Conservation (phyloP, 2,888 invertebrate species). For the Heliothis peltigera region DNA sequence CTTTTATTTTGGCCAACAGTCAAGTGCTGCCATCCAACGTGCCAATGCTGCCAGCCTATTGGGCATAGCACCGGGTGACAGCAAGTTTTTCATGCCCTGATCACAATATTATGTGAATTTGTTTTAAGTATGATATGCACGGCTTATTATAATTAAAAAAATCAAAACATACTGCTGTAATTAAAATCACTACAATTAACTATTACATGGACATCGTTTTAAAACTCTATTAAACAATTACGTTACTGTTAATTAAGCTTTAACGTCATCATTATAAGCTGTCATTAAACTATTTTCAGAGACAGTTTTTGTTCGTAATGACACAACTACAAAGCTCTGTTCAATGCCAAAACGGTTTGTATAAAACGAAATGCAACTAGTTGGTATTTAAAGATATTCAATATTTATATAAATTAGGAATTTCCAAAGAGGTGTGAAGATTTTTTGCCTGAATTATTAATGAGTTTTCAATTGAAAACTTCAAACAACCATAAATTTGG, state of each 20-base stretch:
- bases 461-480: constrained; percentile 63
- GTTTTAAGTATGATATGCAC: no score
- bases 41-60: no score
- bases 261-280: constrained; percentile 25
- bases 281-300: constrained; percentile 11
- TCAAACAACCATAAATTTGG: constrained; percentile 73
- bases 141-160: no score
- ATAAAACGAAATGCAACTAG: neutral
- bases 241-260: constrained; percentile 19
- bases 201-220: constrained; percentile 8
- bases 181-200: no score
- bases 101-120: no score
- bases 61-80: no score
- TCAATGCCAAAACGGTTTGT: neutral
- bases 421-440: constrained; percentile 10
- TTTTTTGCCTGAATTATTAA: constrained; percentile 44
- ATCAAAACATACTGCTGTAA: no score
- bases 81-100: no score
- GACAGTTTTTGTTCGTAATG: constrained; percentile 13
- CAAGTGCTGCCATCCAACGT: no score
- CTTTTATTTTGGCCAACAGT: no score
- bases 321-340: neutral
- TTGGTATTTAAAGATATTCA: neutral
- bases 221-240: constrained; percentile 14
- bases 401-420: neutral